Base-by-base conservation (phyloP, 2,113 vertebrate species). In the Aphyosemion australe region DNA sequence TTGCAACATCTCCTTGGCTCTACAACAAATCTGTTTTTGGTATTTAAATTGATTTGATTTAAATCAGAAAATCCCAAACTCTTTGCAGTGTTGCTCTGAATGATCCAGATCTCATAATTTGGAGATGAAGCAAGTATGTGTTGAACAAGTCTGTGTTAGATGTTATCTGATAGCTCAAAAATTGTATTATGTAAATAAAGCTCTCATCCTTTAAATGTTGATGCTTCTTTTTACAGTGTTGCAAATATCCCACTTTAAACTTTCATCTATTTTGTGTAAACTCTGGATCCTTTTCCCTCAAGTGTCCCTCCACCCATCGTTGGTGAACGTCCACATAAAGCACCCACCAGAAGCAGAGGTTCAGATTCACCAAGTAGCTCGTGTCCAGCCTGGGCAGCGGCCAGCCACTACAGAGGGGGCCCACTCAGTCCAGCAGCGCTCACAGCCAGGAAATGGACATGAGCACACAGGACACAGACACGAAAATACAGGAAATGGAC, bases 311-410 rank as follows among this genome's bases (percentile, higher is more conserved):
- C 91, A 91, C 63, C 92, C 91, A n/a, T 93, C 92, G 1, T 70
- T 94, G 87, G 92, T 93, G 55, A 94, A 93, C 2, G 92, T 94
- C 61, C 92, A 94, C 71, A 87, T 94, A 49, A 91, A 93, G 74
- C 93, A 94, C 68, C 93, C 93, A 47, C 87, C 90, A 6, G 91
- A 92, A 39, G 89, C 92, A 0, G 87, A 90, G 37, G 86, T 94
- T 52, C 89, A 92, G 43, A 68, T 94, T 67, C 93, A 94, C 76
- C 92, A 93, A 79, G 93, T 94, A 46, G 92, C 93, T 20, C 80
- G 90, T 26, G 93, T 94, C 54, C 90, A 88, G 59, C 89, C 78
- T 0, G 90, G 88, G 6, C 89, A 88, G 71, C 80, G 75, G 39
- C 70, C 46, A 6, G 37, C 69, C 69, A 67, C 89, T 31, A 90